Base-by-base conservation (phyloP, 1,140 invertebrate genomes). In the Drosophila repletoides region DNA sequence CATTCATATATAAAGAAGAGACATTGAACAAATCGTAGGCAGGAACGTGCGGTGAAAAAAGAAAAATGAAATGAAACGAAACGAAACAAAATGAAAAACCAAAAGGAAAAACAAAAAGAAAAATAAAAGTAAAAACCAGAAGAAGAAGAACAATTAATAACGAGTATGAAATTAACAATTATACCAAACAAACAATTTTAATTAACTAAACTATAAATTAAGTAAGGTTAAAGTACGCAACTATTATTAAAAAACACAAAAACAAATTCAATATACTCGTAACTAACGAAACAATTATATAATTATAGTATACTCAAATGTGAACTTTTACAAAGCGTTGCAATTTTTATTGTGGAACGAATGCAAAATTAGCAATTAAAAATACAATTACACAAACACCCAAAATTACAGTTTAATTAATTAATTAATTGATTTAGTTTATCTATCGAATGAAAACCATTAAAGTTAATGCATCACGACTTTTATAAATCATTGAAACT, bases 21-120 rank as follows among this genome's bases (percentile, higher is more conserved):
- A 88, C 58, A 89, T 81, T 84, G 88, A 89, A 89, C 81, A 89
- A 89, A 89, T 89, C 88, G 84, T 89, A 89, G 88, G 88, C 88
- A 89, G 88, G 88, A 89, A 88, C 88, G 88, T 89, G 88, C 88
- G 88, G 88, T 90, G 88, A 88, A 88, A 88, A 74, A 69, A 55
- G 52, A 69, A 71, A 60, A 53, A 43, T 10, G 24, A 29, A 45
- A 53, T 21, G 31, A 56, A 36, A 31, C 36, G 17, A 55, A 31
- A 33, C 14, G 19, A 34, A 21, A 45, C 7, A 51, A 65, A 48
- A 15, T 17, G 46, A 31, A 12, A 22, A 49, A 21, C n/a, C n/a
- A 19, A 3, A 40, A 17, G 34, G 36, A 40, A 19, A 43, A 48
- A 48, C 9, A 6, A 10, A 15, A 36, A 24, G 19, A 29, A 40